Evolutionary conservation across 1,140 invertebrate species (phyloP).

Genomic region (Caenorhabditis brenneri): DNA sequence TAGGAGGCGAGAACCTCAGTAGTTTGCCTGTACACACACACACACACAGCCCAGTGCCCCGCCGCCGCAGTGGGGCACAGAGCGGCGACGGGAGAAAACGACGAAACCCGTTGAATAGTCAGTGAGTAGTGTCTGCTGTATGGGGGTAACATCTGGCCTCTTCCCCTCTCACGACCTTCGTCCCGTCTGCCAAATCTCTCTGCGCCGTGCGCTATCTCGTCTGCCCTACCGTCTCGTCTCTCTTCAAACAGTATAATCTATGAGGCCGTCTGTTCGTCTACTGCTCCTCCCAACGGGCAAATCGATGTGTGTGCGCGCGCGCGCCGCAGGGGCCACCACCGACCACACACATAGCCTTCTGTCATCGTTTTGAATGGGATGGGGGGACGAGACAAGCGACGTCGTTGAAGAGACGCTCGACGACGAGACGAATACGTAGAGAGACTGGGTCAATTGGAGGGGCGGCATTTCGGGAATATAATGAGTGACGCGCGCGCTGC

Average conservation of each 20-base stretch:
- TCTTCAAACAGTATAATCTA: background rate
- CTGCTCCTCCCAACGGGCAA: background rate
- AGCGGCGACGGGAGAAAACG: background rate
- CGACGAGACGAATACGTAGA: background rate
- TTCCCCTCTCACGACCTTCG: background rate
- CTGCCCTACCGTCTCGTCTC: background rate
- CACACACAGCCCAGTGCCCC: background rate
- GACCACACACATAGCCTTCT: too few relatives aligned
- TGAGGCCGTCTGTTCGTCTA: background rate
- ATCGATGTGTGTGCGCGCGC: background rate
- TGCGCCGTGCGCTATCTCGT: background rate
- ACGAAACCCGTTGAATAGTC: background rate
- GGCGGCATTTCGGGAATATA: constrained; percentile 29
- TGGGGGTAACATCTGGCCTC: background rate
- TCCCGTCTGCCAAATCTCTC: background rate
- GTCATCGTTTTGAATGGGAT: too few relatives aligned
- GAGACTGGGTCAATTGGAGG: too few relatives aligned
- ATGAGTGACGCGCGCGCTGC: background rate
- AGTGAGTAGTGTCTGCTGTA: too few relatives aligned
- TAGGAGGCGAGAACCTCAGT: background rate
- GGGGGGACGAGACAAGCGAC: background rate
- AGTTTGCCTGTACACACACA: constrained; percentile 21
- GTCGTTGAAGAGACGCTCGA: background rate
- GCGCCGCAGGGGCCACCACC: background rate
- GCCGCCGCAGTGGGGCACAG: background rate